Conservation (phyloP, 2,888 invertebrate species). For the Gordius sp. region DNA sequence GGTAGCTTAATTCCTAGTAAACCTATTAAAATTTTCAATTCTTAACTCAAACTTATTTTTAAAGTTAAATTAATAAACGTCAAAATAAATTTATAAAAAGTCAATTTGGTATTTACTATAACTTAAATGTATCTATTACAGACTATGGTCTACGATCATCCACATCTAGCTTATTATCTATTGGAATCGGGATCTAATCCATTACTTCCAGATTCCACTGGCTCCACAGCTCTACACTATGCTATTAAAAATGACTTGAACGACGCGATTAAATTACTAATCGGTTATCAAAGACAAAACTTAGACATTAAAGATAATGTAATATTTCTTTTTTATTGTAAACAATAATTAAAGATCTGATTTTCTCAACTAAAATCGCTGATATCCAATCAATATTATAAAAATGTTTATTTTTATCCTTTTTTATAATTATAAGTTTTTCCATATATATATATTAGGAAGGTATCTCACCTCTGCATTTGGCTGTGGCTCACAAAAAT, state of each 20-base stretch:
- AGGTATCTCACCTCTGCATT: background rate
- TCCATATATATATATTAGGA: slow-evolving; percentile 1
- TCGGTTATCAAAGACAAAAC: background rate
- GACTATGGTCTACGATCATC: background rate
- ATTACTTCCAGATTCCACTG: background rate
- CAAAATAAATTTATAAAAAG: no score
- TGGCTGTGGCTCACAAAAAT: slow-evolving; percentile 1
- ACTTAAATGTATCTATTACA: background rate
- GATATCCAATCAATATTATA: no score
- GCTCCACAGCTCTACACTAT: background rate
- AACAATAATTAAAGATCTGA: background rate
- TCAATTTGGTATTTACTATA: no score
- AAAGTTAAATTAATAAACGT: no score
- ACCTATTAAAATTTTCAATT: no score
- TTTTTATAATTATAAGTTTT: background rate
- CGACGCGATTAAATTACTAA: background rate
- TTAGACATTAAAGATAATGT: background rate
- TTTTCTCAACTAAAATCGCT: no score
- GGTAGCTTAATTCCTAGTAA: no score
- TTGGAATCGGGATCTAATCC: background rate
- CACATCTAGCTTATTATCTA: slow-evolving; percentile 1
- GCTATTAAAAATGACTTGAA: background rate
- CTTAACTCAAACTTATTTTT: no score
- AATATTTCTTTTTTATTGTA: background rate
- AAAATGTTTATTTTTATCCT: background rate